Evolutionary conservation across 2,113 vertebrate species (phyloP).

Genomic region (Aegotheles bennettii): DNA sequence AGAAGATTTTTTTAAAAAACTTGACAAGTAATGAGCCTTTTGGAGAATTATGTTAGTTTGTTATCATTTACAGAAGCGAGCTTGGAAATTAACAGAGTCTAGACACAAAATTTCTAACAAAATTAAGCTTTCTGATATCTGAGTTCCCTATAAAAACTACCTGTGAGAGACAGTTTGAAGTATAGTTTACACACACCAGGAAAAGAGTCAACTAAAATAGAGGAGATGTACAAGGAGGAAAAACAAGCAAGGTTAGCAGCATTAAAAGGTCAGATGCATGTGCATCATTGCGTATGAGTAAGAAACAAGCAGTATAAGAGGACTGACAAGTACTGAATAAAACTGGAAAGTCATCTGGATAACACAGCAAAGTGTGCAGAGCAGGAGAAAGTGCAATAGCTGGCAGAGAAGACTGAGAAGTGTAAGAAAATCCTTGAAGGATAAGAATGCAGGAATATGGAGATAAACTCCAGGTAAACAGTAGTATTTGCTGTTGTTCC

Average conservation of each 20-base stretch:
- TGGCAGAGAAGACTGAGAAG: background rate
- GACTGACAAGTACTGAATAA: background rate
- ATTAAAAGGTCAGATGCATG: background rate
- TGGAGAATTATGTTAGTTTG: background rate
- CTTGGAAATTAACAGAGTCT: background rate
- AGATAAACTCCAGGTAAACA: background rate
- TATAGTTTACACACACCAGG: background rate
- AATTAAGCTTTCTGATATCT: background rate
- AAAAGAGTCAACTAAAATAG: background rate
- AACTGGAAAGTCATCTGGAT: background rate
- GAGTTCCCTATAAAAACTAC: background rate
- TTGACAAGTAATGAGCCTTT: background rate
- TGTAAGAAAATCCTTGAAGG: background rate
- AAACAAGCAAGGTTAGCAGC: background rate
- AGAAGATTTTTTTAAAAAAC: background rate
- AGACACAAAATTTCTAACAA: background rate
- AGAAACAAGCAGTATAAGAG: background rate
- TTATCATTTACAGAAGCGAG: background rate
- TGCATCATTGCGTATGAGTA: background rate
- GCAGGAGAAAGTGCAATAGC: background rate
- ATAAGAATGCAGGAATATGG: background rate
- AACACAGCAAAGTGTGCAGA: background rate
- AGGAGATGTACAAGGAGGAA: background rate
- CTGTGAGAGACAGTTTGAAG: background rate
- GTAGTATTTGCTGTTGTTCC: background rate